Base-by-base conservation (phyloP, 2,113 vertebrate species). In the Glaucomys volans region DNA sequence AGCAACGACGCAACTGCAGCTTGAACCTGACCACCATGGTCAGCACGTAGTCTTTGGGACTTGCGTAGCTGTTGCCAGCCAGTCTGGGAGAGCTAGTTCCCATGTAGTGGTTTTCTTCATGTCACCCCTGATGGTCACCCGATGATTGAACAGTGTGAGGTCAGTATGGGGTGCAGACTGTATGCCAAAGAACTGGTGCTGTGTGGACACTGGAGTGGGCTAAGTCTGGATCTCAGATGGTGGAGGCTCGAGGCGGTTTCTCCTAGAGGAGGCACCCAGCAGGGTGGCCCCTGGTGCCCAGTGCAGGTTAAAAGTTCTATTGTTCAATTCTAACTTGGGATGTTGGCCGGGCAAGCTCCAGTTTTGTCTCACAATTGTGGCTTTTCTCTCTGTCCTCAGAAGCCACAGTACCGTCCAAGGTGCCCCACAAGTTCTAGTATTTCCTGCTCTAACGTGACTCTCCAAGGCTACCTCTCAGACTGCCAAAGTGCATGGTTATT, bases 1-100 rank as follows among this genome's bases (percentile, higher is more conserved):
- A 77, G 35, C 30, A 18, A 0, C 10, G 67, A 24, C 3, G 32
- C 47, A 4, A 14, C 9, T 0, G 0, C 0, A 1, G 20, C 26
- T 13, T 28, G 64, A 20, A 24, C 69, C 50, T 14, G 64, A 18
- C 82, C 30, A 11, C 54, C 20, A 5, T 20, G 17, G 35, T 28
- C 76, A 20, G 54, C 71, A 0, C 42, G 1, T 0, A 0, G 8
- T 4, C 16, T 17, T 26, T 18, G 28, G 59, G 30, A 18, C 64
- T 86, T 26, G n/a, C 32, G 16, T 50, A 6, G 32, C 20, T 80
- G 80, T 22, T 9, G 4, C 44, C 42, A 13, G 79, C 17, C 76
- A 1, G 40, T 28, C 30, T 30, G 52, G 47, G 79, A 35, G 24
- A 40, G 71, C 37, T 5, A 4, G 24, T 17, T 54, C 74, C 62